Conservation (phyloP, 2,113 vertebrate genomes). For the Archilochus colubris region DNA sequence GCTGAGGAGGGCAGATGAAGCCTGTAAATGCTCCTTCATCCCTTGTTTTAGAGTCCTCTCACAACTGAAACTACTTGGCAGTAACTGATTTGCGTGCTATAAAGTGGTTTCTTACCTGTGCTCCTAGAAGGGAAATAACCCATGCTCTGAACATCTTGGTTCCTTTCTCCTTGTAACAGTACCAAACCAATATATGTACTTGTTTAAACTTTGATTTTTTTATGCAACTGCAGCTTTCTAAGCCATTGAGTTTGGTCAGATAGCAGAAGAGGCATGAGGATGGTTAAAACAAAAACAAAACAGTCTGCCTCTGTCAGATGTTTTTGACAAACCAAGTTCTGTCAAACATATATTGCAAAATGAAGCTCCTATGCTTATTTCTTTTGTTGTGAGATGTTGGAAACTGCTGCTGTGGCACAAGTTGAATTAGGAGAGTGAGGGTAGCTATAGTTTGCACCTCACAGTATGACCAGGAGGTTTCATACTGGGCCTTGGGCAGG, state of each 20-base stretch:
- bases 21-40: not conserved
- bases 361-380: not conserved
- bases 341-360: not conserved
- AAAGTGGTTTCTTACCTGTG: not conserved
- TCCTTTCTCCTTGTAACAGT: not conserved
- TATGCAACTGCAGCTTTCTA: not conserved
- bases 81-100: fast-evolving
- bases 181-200: not conserved
- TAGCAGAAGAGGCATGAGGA: not conserved
- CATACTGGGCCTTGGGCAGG: not conserved
- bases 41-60: not conserved
- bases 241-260: not conserved
- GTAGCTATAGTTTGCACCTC: not conserved
- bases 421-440: not conserved
- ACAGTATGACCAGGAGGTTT: not conserved
- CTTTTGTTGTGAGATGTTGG: not conserved
- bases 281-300: not conserved
- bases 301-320: not conserved
- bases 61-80: not conserved
- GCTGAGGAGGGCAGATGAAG: not conserved
- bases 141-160: not conserved
- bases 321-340: not conserved
- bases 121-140: not conserved
- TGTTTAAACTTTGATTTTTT: not conserved
- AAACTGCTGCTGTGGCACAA: not conserved